Conservation (phyloP, 2,797 vertebrate species). For the Coccyzus lansbergi region DNA sequence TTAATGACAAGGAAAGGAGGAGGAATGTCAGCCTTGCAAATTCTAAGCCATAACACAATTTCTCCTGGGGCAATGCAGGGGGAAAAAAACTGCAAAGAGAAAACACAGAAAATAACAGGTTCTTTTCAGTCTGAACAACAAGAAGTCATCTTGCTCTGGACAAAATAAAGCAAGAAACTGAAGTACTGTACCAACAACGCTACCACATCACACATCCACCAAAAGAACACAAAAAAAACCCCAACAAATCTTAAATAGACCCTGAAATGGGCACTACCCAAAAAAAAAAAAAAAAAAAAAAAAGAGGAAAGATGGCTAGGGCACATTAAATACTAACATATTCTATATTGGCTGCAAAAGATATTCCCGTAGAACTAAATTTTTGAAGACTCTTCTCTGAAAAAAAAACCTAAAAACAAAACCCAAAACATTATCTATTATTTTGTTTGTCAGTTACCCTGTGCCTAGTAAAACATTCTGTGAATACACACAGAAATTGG, state of each 20-base stretch:
- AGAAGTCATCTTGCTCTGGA: neutral
- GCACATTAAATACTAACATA: neutral
- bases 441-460: neutral
- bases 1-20: neutral
- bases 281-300: neutral
- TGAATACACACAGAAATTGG: neutral
- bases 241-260: neutral
- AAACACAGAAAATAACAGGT: conserved; percentile 16
- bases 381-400: neutral
- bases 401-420: neutral
- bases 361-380: neutral
- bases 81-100: neutral
- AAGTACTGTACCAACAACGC: neutral
- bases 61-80: neutral
- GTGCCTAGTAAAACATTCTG: neutral
- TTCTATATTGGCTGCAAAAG: neutral
- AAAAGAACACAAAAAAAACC: neutral
- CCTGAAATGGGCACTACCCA: neutral
- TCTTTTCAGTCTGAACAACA: neutral
- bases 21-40: neutral
- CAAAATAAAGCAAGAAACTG: neutral
- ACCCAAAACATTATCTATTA: neutral
- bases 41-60: neutral
- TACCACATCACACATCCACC: neutral
- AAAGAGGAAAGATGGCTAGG: neutral